A percentile compares a stretch with the other conserved stretches of the same genome.
Evolutionary conservation across 2,888 invertebrate genomes (phyloP).

Genomic region (Spodoptera exigua): DNA sequence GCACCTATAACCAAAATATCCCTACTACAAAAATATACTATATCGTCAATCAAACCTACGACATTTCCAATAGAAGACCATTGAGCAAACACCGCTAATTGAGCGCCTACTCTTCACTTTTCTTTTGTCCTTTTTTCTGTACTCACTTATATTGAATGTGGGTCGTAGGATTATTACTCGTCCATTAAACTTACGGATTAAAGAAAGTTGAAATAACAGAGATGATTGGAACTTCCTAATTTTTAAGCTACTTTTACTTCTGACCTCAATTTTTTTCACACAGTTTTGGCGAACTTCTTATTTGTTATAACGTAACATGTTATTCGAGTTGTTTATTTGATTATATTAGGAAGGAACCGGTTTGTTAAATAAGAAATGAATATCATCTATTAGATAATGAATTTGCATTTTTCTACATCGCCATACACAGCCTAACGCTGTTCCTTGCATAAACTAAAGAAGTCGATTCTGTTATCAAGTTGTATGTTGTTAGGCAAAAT

Average conservation of each 20-base stretch:
- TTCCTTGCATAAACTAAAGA: too few species aligned
- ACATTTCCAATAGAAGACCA: too few species aligned
- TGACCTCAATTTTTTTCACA: conserved; percentile 3
- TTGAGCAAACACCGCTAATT: too few species aligned
- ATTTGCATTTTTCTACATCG: not conserved
- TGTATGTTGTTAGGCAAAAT: too few species aligned
- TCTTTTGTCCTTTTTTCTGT: too few species aligned
- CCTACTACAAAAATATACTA: too few species aligned
- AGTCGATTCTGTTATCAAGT: too few species aligned
- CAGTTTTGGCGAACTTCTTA: not conserved
- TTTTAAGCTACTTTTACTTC: conserved; percentile 18
- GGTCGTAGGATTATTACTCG: not conserved
- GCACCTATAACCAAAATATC: too few species aligned
- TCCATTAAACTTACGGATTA: not conserved
- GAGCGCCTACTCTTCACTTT: too few species aligned
- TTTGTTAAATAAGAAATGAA: conserved; percentile 2
- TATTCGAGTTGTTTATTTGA: not conserved
- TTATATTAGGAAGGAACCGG: not conserved
- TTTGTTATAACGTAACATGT: not conserved
- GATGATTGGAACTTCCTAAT: conserved; percentile 4
- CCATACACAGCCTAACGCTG: too few species aligned
- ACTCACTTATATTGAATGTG: too few species aligned
- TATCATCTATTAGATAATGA: not conserved
- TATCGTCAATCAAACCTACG: too few species aligned
- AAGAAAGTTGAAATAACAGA: conserved; percentile 4